Conservation (phyloP, 1,140 invertebrate genomes). For the Scaptomyza hsui region DNA sequence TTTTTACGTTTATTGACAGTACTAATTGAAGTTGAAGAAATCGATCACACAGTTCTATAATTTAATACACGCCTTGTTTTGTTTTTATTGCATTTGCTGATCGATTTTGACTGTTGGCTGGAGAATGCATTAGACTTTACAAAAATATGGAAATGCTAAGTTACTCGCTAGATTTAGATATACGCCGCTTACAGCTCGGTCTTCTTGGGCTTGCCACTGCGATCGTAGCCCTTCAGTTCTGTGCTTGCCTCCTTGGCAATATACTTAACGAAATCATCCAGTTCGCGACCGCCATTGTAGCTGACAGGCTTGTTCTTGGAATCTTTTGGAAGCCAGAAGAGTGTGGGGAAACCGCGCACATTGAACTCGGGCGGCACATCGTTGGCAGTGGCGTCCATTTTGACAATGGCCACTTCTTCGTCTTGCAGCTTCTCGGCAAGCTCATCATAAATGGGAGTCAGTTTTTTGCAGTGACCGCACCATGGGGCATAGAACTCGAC, state of each 20-base stretch:
- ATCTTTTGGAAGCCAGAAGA: conserved; percentile 97
- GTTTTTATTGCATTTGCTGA: conserved; percentile 29
- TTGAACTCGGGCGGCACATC: conserved; percentile 97
- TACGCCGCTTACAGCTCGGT: conserved; percentile 72
- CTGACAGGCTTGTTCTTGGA: conserved; percentile 91
- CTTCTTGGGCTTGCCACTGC: conserved; percentile 94
- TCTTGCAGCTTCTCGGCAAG: conserved; percentile 94
- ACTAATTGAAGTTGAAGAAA: conserved; percentile 36
- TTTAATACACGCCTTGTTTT: conserved; percentile 69
- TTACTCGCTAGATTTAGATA: conserved; percentile 45
- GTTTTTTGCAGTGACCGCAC: conserved; percentile 99
- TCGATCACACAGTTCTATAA: conserved; percentile 71
- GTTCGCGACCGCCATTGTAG: conserved; percentile 97
- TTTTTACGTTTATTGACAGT: conserved; percentile 66
- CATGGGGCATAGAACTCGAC: conserved; percentile 99
- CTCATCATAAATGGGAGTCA: conserved; percentile 97
- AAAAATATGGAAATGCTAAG: conserved; percentile 82
- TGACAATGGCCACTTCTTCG: conserved; percentile 97
- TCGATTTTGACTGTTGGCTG: conserved; percentile 22
- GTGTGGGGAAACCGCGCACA: conserved; percentile 98
- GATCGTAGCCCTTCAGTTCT: conserved; percentile 94
- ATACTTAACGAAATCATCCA: conserved; percentile 98
- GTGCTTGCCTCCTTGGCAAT: conserved; percentile 96
- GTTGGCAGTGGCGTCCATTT: conserved; percentile 99
- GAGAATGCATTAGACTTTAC: conserved; percentile 81